A percentile compares a stretch with the other conserved stretches of the same genome.
Evolutionary conservation across 1,140 invertebrate species (phyloP).

Genomic region (Metopolophium dirhodum): DNA sequence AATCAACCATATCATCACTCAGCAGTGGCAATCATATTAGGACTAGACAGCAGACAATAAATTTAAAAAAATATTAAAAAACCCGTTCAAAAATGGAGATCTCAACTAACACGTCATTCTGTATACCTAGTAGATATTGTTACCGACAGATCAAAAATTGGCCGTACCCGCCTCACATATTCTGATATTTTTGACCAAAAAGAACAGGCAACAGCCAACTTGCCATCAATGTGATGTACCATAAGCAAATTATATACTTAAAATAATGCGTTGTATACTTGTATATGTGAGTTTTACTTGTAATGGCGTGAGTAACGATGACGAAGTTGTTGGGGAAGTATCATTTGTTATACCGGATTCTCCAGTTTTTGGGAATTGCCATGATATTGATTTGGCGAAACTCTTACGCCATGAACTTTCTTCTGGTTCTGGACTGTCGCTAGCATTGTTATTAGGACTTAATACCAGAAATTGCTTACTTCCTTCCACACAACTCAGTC

Average conservation of each 20-base stretch:
- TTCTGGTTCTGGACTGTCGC: constrained; percentile 33
- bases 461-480: constrained; percentile 47
- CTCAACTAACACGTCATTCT: too few relatives aligned
- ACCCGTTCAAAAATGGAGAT: too few relatives aligned
- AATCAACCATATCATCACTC: too few relatives aligned
- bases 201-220: too few relatives aligned
- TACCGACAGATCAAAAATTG: too few relatives aligned
- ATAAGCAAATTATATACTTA: background rate
- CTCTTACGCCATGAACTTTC: constrained; percentile 54
- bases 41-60: too few relatives aligned
- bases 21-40: too few relatives aligned
- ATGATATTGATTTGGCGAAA: constrained; percentile 54
- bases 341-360: constrained; percentile 28
- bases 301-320: constrained; percentile 48
- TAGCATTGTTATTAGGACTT: constrained; percentile 39
- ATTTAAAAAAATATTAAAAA: too few relatives aligned
- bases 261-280: background rate
- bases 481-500: constrained; percentile 51
- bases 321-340: constrained; percentile 54
- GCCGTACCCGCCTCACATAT: too few relatives aligned
- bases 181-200: too few relatives aligned
- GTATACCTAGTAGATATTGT: too few relatives aligned
- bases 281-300: constrained; percentile 9
- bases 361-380: constrained; percentile 55
- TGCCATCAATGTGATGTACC: too few relatives aligned